These are phyloP conservation scores for Monoplex corrugatus DNA, from an alignment of 2,888 invertebrate species.

Conservation along the genomic window DNA sequence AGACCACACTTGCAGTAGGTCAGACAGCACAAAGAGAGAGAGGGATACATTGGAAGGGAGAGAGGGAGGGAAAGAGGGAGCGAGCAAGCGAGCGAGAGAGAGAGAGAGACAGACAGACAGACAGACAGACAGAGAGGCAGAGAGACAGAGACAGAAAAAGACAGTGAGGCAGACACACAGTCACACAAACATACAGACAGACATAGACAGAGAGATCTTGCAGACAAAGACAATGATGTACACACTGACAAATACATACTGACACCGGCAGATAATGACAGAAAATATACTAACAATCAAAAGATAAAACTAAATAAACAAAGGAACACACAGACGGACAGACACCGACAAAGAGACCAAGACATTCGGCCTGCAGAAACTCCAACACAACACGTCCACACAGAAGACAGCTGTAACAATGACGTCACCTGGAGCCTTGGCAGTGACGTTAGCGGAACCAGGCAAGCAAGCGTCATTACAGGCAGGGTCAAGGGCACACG, in stretches of 20 bases:
- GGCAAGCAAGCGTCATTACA: conserved; percentile 56
- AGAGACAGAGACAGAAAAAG: no score
- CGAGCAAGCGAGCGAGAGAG: no score
- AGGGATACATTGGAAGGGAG: neutral
- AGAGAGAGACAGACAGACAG: no score
- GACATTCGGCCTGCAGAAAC: neutral
- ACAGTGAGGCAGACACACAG: no score
- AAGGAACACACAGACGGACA: neutral
- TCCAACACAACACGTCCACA: neutral
- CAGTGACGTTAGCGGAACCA: conserved; percentile 51
- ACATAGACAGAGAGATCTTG: no score
- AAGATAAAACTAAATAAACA: neutral
- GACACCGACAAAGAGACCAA: neutral
- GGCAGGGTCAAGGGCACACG: conserved; percentile 47
- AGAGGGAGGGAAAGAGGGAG: neutral
- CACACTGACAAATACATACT: neutral
- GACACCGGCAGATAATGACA: no score
- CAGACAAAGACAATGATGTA: no score
- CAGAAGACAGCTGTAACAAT: neutral
- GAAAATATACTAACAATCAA: no score
- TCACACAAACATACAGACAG: neutral
- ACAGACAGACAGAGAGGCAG: no score
- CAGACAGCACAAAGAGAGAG: neutral
- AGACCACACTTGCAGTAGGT: neutral
- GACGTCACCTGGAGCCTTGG: conserved; percentile 46